These are phyloP conservation scores for Phacellophora camtschatica DNA, from an alignment of 30 jellyfish, hydroid and myxozoan genomes.

Conservation along the genomic window DNA sequence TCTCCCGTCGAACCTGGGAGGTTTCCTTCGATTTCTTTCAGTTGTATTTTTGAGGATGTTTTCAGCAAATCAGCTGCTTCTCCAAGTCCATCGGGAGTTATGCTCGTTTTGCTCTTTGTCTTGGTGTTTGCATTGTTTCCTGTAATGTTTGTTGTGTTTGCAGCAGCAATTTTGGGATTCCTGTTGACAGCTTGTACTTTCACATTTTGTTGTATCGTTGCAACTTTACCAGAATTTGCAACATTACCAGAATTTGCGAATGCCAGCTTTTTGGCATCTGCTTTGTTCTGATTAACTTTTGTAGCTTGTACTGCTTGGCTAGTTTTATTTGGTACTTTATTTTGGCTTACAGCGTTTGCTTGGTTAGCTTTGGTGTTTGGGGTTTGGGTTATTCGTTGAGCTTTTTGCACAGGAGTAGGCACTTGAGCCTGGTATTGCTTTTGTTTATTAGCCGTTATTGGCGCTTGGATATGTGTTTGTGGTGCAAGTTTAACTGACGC, in stretches of 20 bases:
- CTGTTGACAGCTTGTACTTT: background rate
- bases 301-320: background rate
- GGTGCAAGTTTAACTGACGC: too few relatives aligned
- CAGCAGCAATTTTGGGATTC: background rate
- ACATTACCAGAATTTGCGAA: too few relatives aligned
- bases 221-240: too few relatives aligned
- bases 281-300: background rate
- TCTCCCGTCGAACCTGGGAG: slow-evolving; percentile 86
- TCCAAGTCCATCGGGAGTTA: slow-evolving; percentile 37
- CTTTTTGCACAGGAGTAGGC: slow-evolving; percentile 9
- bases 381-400: background rate
- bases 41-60: slow-evolving; percentile 57
- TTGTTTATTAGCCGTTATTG: background rate
- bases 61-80: slow-evolving; percentile 86
- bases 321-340: background rate
- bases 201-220: background rate
- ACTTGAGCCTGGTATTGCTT: slow-evolving; percentile 10
- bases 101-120: background rate
- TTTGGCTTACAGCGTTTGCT: slow-evolving; percentile 4
- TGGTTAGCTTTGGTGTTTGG: background rate
- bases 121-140: background rate
- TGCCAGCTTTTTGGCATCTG: background rate
- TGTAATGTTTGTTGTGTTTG: background rate
- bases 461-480: too few relatives aligned
- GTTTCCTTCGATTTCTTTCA: slow-evolving; percentile 59